phyloP scores from a whole-genome alignment of 2,888 invertebrate species.

The Schizaphis graminum region DNA sequence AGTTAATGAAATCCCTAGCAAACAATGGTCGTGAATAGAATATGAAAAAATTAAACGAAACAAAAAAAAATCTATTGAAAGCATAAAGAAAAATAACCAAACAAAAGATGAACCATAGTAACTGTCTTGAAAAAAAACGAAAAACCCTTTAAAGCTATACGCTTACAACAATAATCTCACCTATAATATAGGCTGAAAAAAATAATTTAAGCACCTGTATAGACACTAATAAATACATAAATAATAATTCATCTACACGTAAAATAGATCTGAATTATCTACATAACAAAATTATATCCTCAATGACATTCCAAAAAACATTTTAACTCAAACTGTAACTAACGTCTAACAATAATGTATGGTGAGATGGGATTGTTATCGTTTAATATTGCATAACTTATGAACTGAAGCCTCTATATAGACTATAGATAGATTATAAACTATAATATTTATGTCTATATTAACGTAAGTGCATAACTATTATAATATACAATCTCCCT shows the following conservation, averaged over 20 bases:
- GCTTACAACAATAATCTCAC: neutral
- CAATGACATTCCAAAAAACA: neutral
- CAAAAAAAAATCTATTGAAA: neutral
- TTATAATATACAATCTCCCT: neutral
- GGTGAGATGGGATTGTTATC: neutral
- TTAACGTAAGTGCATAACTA: neutral
- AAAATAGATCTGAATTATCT: neutral
- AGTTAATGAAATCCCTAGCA: constrained; percentile 58
- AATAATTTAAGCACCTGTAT: neutral
- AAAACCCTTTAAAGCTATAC: neutral
- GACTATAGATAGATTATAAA: neutral
- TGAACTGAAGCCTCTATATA: neutral
- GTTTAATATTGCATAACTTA: neutral
- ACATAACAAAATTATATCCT: neutral
- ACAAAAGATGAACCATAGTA: neutral
- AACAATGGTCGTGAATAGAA: constrained; percentile 37
- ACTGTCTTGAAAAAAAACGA: neutral
- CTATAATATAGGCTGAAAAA: neutral
- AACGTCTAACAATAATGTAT: neutral
- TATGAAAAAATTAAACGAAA: constrained; percentile 18
- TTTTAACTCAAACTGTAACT: neutral
- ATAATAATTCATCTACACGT: neutral
- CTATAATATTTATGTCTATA: neutral
- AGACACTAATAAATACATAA: neutral
- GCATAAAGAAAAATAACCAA: neutral